Conservation (phyloP, 2,888 invertebrate genomes). For the Trissolcus japonicus region DNA sequence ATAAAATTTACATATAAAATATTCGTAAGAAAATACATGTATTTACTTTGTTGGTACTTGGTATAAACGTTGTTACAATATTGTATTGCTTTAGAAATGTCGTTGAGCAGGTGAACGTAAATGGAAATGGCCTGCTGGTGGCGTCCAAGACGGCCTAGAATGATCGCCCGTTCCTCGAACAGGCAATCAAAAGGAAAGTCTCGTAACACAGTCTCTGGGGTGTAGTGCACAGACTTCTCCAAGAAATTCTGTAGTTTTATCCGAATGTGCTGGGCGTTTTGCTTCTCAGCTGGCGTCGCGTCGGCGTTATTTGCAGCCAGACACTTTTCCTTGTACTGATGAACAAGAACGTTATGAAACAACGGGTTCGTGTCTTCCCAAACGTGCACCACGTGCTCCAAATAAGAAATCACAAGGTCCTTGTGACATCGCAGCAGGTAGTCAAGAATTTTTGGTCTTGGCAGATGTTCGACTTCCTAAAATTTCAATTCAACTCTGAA, state of each 20-base stretch:
- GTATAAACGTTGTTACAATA: conserved; percentile 88
- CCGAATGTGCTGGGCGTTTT: conserved; percentile 78
- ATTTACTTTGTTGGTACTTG: conserved; percentile 69
- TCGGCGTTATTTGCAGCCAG: conserved; percentile 67
- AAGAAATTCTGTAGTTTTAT: conserved; percentile 86
- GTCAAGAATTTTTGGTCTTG: conserved; percentile 91
- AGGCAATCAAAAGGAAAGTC: conserved; percentile 91
- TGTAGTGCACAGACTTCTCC: conserved; percentile 87
- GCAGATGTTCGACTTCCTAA: conserved; percentile 91
- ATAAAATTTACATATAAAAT: conserved; percentile 3
- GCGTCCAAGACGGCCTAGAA: conserved; percentile 91
- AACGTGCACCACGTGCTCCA: conserved; percentile 93
- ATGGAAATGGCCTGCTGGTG: conserved; percentile 96
- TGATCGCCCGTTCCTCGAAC: conserved; percentile 95
- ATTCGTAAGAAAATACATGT: neutral
- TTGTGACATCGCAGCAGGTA: conserved; percentile 90
- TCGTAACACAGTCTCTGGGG: conserved; percentile 89
- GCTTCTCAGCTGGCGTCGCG: conserved; percentile 75
- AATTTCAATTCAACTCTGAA: neutral
- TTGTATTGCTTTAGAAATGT: conserved; percentile 87
- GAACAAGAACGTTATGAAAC: conserved; percentile 94
- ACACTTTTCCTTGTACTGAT: conserved; percentile 89
- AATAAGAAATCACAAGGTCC: conserved; percentile 90
- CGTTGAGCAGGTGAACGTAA: conserved; percentile 91
- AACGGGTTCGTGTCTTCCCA: conserved; percentile 91